phyloP scores from a whole-genome alignment of 2,888 invertebrate species.

The Diogma glabrata region DNA sequence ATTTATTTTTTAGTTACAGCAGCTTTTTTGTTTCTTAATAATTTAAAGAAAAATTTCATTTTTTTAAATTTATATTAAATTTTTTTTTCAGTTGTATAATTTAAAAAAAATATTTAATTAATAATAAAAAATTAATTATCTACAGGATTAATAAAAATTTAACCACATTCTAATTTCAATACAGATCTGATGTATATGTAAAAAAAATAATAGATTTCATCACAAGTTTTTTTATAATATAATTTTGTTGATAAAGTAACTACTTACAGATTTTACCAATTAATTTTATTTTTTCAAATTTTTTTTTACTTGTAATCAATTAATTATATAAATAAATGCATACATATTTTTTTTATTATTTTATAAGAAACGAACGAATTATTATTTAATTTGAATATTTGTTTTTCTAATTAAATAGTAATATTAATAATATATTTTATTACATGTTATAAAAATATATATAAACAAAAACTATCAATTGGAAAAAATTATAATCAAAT shows the following conservation, averaged over 20 bases:
- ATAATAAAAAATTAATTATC: not conserved
- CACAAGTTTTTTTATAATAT: not conserved
- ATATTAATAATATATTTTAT: not conserved
- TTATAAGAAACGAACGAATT: conserved; percentile 6
- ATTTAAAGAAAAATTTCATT: too few species aligned
- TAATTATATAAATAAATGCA: not conserved
- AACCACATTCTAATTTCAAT: too few species aligned
- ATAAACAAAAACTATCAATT: not conserved
- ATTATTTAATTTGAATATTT: conserved; percentile 5
- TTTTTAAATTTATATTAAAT: too few species aligned
- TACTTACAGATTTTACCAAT: conserved; percentile 4
- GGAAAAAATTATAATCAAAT: too few species aligned
- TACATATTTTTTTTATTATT: not conserved
- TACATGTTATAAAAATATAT: not conserved
- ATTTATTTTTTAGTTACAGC: not conserved
- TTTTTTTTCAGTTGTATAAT: too few species aligned
- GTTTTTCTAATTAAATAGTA: conserved; percentile 6
- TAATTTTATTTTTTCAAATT: not conserved
- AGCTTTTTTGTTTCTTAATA: too few species aligned
- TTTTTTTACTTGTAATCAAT: not conserved
- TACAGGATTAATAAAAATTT: not conserved
- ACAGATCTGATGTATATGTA: not conserved
- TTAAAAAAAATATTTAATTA: not conserved
- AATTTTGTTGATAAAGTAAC: not conserved
- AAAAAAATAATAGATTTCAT: not conserved